phyloP scores from a whole-genome alignment of 2,888 invertebrate species.

The Phalera bucephala region DNA sequence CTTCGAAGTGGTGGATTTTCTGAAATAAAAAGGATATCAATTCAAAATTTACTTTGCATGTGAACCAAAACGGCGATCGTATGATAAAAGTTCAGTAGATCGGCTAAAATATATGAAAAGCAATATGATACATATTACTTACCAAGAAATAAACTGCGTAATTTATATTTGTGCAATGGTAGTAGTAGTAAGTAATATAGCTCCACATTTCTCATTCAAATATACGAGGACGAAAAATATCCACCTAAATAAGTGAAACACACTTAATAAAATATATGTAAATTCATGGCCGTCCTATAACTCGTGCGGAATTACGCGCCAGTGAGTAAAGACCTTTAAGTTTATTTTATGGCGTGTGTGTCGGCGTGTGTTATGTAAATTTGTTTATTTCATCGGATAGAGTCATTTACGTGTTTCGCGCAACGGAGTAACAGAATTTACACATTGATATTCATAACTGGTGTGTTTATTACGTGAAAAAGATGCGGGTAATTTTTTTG shows the following conservation, averaged over 20 bases:
- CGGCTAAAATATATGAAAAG: too few relatives aligned
- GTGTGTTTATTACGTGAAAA: conserved; percentile 6
- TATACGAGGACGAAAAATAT: background rate
- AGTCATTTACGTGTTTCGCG: conserved; percentile 11
- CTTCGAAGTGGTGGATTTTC: too few relatives aligned
- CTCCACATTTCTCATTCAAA: background rate
- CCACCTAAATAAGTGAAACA: background rate
- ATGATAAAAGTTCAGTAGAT: too few relatives aligned
- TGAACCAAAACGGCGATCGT: too few relatives aligned
- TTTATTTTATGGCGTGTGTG: conserved; percentile 14
- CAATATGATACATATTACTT: too few relatives aligned
- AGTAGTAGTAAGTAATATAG: too few relatives aligned
- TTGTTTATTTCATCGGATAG: conserved; percentile 7
- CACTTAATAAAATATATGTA: conserved; percentile 1
- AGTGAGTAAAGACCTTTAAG: background rate
- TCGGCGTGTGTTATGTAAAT: conserved; percentile 6
- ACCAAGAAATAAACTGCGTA: too few relatives aligned
- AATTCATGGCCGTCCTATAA: background rate
- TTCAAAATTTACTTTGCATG: too few relatives aligned
- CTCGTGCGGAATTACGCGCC: background rate
- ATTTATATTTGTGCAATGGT: too few relatives aligned
- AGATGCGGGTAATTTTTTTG: background rate
- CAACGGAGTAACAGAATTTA: conserved; percentile 2
- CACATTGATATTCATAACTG: conserved; percentile 27
- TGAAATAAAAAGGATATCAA: too few relatives aligned